Percentiles rank a stretch among this genome's conserved stretches.
Evolutionary conservation across 2,797 vertebrate genomes (phyloP).

Genomic region (Lerista edwardsae): DNA sequence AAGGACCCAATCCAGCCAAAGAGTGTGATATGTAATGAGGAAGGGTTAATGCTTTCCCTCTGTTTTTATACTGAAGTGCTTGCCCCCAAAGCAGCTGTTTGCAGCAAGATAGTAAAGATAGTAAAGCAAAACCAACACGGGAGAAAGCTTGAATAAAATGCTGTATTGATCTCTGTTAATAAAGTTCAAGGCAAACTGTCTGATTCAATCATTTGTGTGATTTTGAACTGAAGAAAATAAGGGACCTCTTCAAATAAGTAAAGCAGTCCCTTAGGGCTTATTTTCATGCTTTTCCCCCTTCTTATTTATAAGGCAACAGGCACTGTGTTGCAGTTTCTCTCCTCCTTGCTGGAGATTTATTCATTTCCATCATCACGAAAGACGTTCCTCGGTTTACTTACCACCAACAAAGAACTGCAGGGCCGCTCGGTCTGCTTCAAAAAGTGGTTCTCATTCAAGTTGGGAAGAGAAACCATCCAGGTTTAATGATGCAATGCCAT

Average conservation of each 20-base stretch:
- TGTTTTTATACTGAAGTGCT: too few relatives aligned
- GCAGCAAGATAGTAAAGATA: not conserved
- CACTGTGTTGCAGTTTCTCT: not conserved
- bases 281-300: not conserved
- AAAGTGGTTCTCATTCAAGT: not conserved
- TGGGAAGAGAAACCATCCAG: not conserved
- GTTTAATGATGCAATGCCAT: constrained; percentile 2
- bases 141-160: not conserved
- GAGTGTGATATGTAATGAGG: too few relatives aligned
- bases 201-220: not conserved
- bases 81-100: too few relatives aligned
- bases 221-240: not conserved
- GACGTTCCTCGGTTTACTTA: constrained; percentile 23
- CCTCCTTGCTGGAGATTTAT: not conserved
- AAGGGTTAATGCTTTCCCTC: too few relatives aligned
- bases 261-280: not conserved
- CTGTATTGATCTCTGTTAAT: not conserved
- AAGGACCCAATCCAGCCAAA: too few relatives aligned
- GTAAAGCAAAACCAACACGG: not conserved
- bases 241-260: not conserved
- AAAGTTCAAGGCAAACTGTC: not conserved
- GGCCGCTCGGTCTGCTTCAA: not conserved
- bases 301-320: not conserved
- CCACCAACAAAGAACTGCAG: not conserved
- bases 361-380: constrained; percentile 1